Base-by-base conservation (phyloP, 2,797 vertebrate genomes). In the Cirrhinus molitorella region DNA sequence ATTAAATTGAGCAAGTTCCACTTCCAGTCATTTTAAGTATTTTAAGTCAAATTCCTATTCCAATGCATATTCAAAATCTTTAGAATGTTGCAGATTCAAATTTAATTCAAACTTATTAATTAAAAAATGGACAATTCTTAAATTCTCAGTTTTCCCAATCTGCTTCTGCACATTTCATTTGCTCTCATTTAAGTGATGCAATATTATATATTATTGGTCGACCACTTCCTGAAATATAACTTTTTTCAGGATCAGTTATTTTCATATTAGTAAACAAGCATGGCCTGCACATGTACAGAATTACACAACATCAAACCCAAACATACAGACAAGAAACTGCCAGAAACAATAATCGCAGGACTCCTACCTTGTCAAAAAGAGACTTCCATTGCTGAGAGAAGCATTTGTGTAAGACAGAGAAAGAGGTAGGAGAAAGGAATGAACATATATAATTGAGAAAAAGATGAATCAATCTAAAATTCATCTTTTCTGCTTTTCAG, bases 341-440 rank as follows among this genome's bases (percentile, higher is more conserved):
- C 21, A 53, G 16, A 6, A 37, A 25, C 12, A 45, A 79, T 43
- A 79, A 43, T n/a, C n/a, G n/a, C 59, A 34, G 53, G 47, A 51
- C 89, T 96, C 96, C 89, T 97, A 99, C 97, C 97, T 99, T 95
- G 94, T 99, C 97, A 94, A 99, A 99, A 67, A 98, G 95, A 92
- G 94, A 94, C 95, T 98, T 99, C 97, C 97, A 99, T 94, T 96
- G 96, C 97, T 99, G 95, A 55, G 84, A 79, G 37, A 87, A 83
- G 85, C 23, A 77, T 81, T 88, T 28, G 63, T 86, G 79, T 40
- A 79, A 88, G 45, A 87, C 55, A 76, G 37, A 66, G 40, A 78
- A 63, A 85, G 66, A 66, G 17, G 51, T 78, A 88, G 79, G 78
- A 90, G 76, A 79, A 76, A 76, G 51, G 81, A 75, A 47, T 68